Conservation (phyloP, 1,140 invertebrate species). For the Dinothrombium tinctorium region DNA sequence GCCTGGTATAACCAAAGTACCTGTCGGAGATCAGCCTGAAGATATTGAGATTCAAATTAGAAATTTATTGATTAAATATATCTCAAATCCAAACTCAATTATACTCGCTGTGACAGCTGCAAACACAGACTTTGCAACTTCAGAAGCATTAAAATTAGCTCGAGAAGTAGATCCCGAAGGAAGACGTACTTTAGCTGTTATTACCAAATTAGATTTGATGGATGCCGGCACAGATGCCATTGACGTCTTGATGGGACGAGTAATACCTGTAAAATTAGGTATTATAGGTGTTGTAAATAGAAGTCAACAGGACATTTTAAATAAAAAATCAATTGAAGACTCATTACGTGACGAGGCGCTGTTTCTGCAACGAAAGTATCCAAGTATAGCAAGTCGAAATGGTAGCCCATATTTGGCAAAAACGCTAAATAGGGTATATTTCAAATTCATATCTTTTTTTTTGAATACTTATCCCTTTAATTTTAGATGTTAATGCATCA, state of each 20-base stretch:
- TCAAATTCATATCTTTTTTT: too few relatives aligned
- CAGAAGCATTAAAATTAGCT: slow-evolving; percentile 76
- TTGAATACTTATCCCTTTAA: too few relatives aligned
- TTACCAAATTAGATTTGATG: slow-evolving; percentile 98
- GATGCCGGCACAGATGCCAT: slow-evolving; percentile 97
- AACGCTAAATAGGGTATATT: slow-evolving; percentile 70
- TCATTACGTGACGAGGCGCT: slow-evolving; percentile 77
- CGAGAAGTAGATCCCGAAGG: slow-evolving; percentile 87
- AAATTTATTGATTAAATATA: slow-evolving; percentile 28
- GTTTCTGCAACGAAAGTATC: slow-evolving; percentile 89
- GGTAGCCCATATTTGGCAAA: slow-evolving; percentile 92
- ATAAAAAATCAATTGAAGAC: slow-evolving; percentile 62
- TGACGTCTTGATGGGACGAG: slow-evolving; percentile 84
- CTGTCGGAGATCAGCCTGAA: slow-evolving; percentile 34
- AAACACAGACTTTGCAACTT: slow-evolving; percentile 91
- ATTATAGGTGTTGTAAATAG: slow-evolving; percentile 96
- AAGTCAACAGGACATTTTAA: slow-evolving; percentile 90
- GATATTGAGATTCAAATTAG: slow-evolving; percentile 33
- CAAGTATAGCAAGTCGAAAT: slow-evolving; percentile 79
- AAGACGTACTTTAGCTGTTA: slow-evolving; percentile 77
- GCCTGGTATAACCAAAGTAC: slow-evolving; percentile 81
- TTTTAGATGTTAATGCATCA: slow-evolving; percentile 99
- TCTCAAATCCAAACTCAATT: slow-evolving; percentile 33
- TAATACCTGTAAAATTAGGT: slow-evolving; percentile 93
- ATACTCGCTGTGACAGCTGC: slow-evolving; percentile 64